Conservation (phyloP, 2,113 vertebrate genomes). For the Petroica traversi region DNA sequence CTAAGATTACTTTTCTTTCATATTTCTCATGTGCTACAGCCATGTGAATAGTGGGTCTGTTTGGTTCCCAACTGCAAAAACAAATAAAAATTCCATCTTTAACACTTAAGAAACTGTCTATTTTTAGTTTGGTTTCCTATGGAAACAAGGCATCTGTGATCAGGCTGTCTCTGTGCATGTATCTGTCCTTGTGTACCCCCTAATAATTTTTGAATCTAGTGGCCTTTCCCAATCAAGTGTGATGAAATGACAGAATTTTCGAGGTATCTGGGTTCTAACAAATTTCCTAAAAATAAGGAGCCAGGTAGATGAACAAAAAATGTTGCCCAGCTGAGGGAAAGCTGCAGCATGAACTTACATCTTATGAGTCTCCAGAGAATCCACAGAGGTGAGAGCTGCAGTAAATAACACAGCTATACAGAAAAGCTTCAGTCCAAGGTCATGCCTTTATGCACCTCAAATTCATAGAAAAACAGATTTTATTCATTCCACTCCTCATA, state of each 20-base stretch:
- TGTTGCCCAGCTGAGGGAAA: not conserved
- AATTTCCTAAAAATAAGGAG: not conserved
- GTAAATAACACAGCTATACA: not conserved
- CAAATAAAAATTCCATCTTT: constrained; percentile 69
- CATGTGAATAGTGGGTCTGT: constrained; percentile 55
- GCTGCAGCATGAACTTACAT: not conserved
- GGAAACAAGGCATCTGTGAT: constrained; percentile 66
- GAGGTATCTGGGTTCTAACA: not conserved
- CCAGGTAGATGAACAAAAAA: not conserved
- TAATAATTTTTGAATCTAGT: constrained; percentile 58
- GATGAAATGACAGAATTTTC: not conserved
- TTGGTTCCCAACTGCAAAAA: constrained; percentile 61
- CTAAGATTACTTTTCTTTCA: not conserved
- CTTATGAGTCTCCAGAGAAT: not conserved
- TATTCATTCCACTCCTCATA: not conserved
- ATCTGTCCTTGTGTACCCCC: constrained; percentile 67
- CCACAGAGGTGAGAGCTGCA: not conserved
- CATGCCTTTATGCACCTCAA: not conserved
- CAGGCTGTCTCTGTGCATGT: constrained; percentile 54
- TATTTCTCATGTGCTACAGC: constrained; percentile 20
- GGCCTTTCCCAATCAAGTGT: not conserved
- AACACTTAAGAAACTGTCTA: constrained; percentile 63
- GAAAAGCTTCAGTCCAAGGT: not conserved
- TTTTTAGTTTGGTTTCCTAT: constrained; percentile 71
- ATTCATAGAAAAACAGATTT: not conserved